Percentiles rank a stretch among this genome's conserved stretches.
Conservation (phyloP, 2,888 invertebrate species). For the Leucania comma region DNA sequence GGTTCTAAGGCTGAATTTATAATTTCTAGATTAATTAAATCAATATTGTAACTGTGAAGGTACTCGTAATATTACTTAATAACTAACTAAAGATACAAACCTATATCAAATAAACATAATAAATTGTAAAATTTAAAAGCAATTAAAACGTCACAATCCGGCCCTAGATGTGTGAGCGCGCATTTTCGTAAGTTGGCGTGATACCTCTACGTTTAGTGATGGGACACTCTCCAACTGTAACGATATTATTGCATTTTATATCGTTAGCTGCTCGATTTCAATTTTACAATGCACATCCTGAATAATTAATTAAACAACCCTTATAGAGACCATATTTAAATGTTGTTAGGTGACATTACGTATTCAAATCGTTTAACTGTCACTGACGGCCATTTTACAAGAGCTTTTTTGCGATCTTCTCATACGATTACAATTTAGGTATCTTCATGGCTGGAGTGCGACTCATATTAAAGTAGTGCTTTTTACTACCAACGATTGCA, state of each 20-base stretch:
- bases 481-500: too few relatives aligned
- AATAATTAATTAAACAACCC: background rate
- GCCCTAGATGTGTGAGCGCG: constrained; percentile 60
- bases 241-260: constrained; percentile 1
- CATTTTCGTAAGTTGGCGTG: constrained; percentile 67
- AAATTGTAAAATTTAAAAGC: constrained; percentile 46
- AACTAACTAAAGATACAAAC: constrained; percentile 21
- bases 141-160: constrained; percentile 55
- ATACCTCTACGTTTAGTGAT: constrained; percentile 52
- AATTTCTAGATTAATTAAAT: constrained; percentile 24
- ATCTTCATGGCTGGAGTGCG: too few relatives aligned
- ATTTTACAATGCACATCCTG: background rate
- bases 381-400: too few relatives aligned
- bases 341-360: background rate
- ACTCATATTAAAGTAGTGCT: too few relatives aligned
- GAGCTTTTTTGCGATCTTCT: too few relatives aligned
- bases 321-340: background rate
- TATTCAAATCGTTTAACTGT: too few relatives aligned
- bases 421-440: too few relatives aligned
- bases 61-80: constrained; percentile 19
- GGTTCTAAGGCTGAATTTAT: background rate
- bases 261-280: too few relatives aligned
- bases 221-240: constrained; percentile 28
- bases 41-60: background rate
- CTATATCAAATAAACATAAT: constrained; percentile 38